These are phyloP conservation scores for Drosophila miranda DNA, from an alignment of 1,140 invertebrate species.

Conservation along the genomic window DNA sequence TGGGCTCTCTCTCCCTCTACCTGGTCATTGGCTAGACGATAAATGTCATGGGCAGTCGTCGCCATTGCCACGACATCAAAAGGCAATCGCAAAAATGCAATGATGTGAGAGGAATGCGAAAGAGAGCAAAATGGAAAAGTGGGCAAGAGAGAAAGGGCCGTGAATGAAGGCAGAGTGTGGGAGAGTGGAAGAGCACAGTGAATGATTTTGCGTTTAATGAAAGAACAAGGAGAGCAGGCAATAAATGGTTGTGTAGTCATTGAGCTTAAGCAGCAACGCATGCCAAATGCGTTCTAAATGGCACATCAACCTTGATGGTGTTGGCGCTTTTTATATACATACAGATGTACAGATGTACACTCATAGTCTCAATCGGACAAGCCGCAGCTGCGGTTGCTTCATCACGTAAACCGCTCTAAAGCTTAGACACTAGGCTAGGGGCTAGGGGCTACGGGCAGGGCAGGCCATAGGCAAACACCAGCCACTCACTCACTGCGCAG, in stretches of 20 bases:
- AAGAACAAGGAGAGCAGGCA: too few relatives aligned
- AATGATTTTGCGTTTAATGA: too few relatives aligned
- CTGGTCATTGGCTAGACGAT: slow-evolving; percentile 43
- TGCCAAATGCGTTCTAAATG: slow-evolving; percentile 26
- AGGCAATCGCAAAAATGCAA: slow-evolving; percentile 17
- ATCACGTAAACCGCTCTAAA: slow-evolving; percentile 42
- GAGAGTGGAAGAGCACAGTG: too few relatives aligned
- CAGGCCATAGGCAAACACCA: slow-evolving; percentile 27
- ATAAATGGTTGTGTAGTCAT: slow-evolving; percentile 2
- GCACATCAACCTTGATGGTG: slow-evolving; percentile 14
- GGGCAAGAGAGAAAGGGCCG: neutral
- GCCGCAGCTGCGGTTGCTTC: slow-evolving; percentile 45
- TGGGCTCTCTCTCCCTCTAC: slow-evolving; percentile 3
- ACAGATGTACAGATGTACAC: slow-evolving; percentile 24
- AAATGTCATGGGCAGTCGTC: slow-evolving; percentile 47
- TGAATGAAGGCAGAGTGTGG: too few relatives aligned
- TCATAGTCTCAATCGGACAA: slow-evolving; percentile 8
- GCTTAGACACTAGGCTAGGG: slow-evolving; percentile 30
- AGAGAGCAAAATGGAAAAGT: slow-evolving; percentile 1
- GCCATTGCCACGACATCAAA: neutral
- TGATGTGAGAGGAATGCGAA: neutral
- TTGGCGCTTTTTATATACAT: neutral
- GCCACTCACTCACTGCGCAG: slow-evolving; percentile 51
- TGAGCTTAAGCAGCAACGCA: neutral
- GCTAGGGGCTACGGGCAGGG: neutral